A percentile compares a stretch with the other conserved stretches of the same genome.
phyloP scores from a whole-genome alignment of 2,797 vertebrate species.

The Microctenopoma steveboyesi region DNA sequence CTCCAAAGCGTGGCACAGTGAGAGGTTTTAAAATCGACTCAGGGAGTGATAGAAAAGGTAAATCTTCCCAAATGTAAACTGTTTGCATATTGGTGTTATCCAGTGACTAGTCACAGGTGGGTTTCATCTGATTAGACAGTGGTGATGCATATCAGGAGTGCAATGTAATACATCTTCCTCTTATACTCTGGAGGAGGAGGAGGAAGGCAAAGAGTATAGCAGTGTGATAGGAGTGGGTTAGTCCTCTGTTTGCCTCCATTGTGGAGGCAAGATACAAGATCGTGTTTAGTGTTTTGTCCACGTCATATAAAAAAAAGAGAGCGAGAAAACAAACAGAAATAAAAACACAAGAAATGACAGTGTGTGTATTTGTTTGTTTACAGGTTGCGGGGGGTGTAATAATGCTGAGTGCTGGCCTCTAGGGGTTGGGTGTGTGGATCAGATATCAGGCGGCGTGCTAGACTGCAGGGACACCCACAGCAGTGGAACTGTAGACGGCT shows the following conservation, averaged over 20 bases:
- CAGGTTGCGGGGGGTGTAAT: slow-evolving; percentile 12
- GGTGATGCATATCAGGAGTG: slow-evolving; percentile 72
- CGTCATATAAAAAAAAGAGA: not conserved
- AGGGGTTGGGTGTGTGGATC: slow-evolving; percentile 53
- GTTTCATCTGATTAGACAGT: slow-evolving; percentile 76
- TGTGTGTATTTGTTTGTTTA: slow-evolving; percentile 26
- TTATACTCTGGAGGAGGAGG: slow-evolving; percentile 48
- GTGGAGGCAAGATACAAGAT: slow-evolving; percentile 21
- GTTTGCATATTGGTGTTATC: slow-evolving; percentile 74
- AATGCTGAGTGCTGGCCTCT: slow-evolving; percentile 40
- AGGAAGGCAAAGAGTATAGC: slow-evolving; percentile 29
- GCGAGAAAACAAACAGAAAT: not conserved
- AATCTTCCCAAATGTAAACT: slow-evolving; percentile 65
- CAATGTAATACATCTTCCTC: slow-evolving; percentile 72
- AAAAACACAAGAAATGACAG: slow-evolving; percentile 10
- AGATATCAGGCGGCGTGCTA: slow-evolving; percentile 69
- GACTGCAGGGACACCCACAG: slow-evolving; percentile 77
- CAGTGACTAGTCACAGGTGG: slow-evolving; percentile 75
- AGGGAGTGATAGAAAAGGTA: slow-evolving; percentile 52
- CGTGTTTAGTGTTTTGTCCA: slow-evolving; percentile 4
- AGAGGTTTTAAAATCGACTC: slow-evolving; percentile 57
- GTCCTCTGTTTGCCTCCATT: slow-evolving; percentile 27
- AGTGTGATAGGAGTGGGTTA: slow-evolving; percentile 33
- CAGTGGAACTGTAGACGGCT: slow-evolving; percentile 74
- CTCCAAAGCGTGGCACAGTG: slow-evolving; percentile 48